Conservation (phyloP, 2,113 vertebrate genomes). For the Oplegnathus fasciatus region DNA sequence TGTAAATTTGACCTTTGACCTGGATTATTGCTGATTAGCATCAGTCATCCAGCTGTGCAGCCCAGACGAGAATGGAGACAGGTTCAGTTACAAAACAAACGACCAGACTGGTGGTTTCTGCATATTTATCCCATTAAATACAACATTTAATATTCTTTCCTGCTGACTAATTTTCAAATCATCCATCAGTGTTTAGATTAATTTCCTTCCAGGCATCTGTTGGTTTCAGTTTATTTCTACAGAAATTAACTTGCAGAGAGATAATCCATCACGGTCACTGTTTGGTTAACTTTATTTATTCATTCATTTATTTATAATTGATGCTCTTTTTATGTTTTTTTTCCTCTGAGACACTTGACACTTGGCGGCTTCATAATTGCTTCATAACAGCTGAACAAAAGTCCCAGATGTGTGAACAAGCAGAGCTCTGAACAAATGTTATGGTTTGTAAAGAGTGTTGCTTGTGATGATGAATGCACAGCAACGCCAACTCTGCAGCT, state of each 20-base stretch:
- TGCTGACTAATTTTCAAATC: too few species aligned
- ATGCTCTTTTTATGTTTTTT: neutral
- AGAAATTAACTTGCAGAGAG: neutral
- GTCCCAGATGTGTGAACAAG: too few species aligned
- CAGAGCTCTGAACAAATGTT: too few species aligned
- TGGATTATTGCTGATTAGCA: conserved; percentile 29
- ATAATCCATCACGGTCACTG: neutral
- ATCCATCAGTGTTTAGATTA: neutral
- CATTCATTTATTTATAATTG: neutral
- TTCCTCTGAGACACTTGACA: neutral
- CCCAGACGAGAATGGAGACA: neutral
- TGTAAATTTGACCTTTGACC: conserved; percentile 49
- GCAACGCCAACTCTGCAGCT: too few species aligned
- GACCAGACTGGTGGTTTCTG: neutral
- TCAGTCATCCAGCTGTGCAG: neutral
- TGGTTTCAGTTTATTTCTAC: neutral
- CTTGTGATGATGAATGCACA: neutral
- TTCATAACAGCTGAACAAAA: too few species aligned
- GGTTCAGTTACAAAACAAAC: conserved; percentile 1
- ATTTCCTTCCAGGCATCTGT: neutral
- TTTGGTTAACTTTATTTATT: neutral
- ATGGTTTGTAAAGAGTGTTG: neutral
- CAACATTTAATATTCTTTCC: neutral
- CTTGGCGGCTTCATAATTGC: neutral
- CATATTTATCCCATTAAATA: neutral